phyloP scores from a whole-genome alignment of 1,140 invertebrate species.

The Sycophila sp. region DNA sequence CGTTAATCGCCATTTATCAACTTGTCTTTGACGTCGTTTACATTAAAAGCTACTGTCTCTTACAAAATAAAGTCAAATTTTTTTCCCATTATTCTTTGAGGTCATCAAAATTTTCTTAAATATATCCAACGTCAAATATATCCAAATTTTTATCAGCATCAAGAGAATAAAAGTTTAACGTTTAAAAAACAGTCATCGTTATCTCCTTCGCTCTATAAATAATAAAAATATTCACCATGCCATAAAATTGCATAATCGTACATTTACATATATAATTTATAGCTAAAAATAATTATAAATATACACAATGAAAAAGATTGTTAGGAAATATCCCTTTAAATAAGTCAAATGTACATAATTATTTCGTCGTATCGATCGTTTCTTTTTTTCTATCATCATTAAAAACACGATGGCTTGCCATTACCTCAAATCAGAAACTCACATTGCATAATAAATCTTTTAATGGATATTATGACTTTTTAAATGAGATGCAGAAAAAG shows the following conservation, averaged over 20 bases:
- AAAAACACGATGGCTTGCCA: slow-evolving; percentile 46
- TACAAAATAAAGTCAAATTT: slow-evolving; percentile 34
- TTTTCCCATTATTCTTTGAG: slow-evolving; percentile 1
- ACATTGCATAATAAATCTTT: not conserved
- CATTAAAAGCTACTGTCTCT: slow-evolving; percentile 56
- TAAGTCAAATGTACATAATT: slow-evolving; percentile 62
- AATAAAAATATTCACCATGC: slow-evolving; percentile 58
- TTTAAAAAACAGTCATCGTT: slow-evolving; percentile 42
- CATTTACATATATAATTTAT: slow-evolving; percentile 56
- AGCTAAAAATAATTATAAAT: slow-evolving; percentile 61
- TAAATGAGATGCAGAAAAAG: slow-evolving; percentile 20
- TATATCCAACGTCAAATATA: slow-evolving; percentile 38
- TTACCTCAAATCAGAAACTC: slow-evolving; percentile 43
- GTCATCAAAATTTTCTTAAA: slow-evolving; percentile 24
- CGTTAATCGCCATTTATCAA: slow-evolving; percentile 21
- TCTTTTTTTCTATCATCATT: not conserved
- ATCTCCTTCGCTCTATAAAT: slow-evolving; percentile 48
- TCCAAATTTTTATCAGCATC: slow-evolving; percentile 25
- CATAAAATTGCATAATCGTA: slow-evolving; percentile 53
- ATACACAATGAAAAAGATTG: slow-evolving; percentile 65
- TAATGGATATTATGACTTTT: not conserved
- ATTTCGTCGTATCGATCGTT: slow-evolving; percentile 45
- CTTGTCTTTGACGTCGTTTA: slow-evolving; percentile 41
- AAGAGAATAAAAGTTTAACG: slow-evolving; percentile 33
- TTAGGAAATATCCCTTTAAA: slow-evolving; percentile 61